Evolutionary conservation across 2,113 vertebrate species (phyloP).

Genomic region (Promerops cafer): DNA sequence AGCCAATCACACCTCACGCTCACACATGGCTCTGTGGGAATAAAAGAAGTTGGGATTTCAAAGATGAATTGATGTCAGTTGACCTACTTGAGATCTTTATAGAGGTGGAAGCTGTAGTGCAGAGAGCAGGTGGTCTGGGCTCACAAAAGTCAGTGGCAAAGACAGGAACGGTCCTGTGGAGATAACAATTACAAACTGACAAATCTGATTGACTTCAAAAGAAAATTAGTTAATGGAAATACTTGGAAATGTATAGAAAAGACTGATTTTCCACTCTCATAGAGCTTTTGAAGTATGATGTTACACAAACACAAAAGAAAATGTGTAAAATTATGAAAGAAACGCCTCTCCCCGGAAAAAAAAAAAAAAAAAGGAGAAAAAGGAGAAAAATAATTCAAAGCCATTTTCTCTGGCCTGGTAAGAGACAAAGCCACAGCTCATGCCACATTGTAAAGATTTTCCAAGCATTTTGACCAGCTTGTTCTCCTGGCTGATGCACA

Average conservation of each 20-base stretch:
- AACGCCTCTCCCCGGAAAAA: fast-evolving
- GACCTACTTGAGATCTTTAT: background rate
- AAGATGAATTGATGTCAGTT: background rate
- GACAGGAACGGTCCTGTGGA: background rate
- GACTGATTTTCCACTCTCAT: background rate
- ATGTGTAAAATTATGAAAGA: background rate
- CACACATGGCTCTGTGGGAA: background rate
- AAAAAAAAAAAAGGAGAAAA: background rate
- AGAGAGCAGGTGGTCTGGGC: background rate
- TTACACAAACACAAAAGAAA: background rate
- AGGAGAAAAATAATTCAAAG: background rate
- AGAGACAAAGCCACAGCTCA: background rate
- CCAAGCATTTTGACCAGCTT: background rate
- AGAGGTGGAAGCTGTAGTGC: background rate
- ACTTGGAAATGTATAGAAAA: background rate
- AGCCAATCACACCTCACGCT: background rate
- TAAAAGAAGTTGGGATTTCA: background rate
- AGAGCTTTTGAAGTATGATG: background rate
- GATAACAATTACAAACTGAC: background rate
- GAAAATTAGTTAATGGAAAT: background rate
- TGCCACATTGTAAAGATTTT: background rate
- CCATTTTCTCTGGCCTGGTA: background rate
- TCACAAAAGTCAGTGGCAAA: background rate
- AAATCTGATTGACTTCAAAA: background rate
- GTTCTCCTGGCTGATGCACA: background rate